Evolutionary conservation across 2,888 invertebrate species (phyloP).

Genomic region (Drosophila anceps): DNA sequence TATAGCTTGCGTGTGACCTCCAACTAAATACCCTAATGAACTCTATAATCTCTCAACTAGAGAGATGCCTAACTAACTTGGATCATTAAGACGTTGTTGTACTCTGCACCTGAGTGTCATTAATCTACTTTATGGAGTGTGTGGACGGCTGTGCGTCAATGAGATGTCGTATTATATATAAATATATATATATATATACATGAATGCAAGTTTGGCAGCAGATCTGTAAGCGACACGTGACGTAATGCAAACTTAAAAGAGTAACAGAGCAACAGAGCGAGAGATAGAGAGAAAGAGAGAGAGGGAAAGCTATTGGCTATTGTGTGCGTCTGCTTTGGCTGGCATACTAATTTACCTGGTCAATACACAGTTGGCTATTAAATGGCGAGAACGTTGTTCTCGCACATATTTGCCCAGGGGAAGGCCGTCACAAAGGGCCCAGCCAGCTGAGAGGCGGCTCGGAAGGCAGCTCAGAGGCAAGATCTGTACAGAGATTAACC

Average conservation of each 20-base stretch:
- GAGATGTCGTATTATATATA: conserved; percentile 34
- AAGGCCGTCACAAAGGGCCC: conserved; percentile 9
- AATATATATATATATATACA: not conserved
- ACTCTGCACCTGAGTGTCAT: conserved; percentile 33
- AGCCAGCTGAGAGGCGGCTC: conserved; percentile 3
- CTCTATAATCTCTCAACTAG: not conserved
- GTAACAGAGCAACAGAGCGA: not conserved
- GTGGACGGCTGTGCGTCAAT: conserved; percentile 37
- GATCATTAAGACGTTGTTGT: conserved; percentile 34
- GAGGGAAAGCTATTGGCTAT: not conserved
- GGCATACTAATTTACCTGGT: conserved; percentile 54
- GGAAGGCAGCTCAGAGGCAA: not conserved
- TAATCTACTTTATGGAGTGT: conserved; percentile 37
- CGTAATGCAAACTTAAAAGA: conserved; percentile 21
- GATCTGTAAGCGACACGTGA: conserved; percentile 35
- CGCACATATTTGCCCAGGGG: conserved; percentile 38
- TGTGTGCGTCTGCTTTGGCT: conserved; percentile 11
- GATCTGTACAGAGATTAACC: conserved; percentile 8
- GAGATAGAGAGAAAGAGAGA: not conserved
- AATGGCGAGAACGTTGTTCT: conserved; percentile 26
- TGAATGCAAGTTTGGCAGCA: conserved; percentile 39
- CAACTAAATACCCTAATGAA: conserved; percentile 18
- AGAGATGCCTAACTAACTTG: conserved; percentile 16
- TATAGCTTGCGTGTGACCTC: conserved; percentile 16
- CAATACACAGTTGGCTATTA: conserved; percentile 43